Percentiles rank a stretch among this genome's conserved stretches.
phyloP scores from a whole-genome alignment of 2,113 vertebrate genomes.

The Muscicapa adusta region DNA sequence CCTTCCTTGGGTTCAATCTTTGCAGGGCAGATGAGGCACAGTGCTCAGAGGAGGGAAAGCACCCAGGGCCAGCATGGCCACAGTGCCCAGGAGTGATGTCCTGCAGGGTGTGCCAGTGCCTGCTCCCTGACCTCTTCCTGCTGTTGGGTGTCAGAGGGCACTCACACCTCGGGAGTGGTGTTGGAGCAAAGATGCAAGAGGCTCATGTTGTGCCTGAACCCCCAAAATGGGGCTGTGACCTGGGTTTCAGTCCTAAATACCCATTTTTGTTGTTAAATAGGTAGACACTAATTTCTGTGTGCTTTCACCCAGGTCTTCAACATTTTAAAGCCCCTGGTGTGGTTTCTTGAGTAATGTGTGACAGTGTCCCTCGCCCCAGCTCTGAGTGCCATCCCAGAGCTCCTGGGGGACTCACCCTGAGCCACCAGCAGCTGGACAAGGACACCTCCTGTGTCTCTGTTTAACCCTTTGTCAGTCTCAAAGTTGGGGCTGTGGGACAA shows the following conservation, averaged over 20 bases:
- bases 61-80: not conserved
- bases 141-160: rapidly evolving
- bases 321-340: rapidly evolving
- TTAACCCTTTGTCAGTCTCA: not conserved
- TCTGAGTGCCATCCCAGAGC: rapidly evolving
- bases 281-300: not conserved
- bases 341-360: not conserved
- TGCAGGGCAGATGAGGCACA: not conserved
- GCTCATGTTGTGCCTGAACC: not conserved
- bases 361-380: not conserved
- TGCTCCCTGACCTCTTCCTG: not conserved
- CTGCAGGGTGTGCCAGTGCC: rapidly evolving
- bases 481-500: not conserved
- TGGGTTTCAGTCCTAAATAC: not conserved
- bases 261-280: not conserved
- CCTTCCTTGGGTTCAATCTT: not conserved
- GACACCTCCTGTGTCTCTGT: rapidly evolving
- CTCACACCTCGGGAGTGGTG: not conserved
- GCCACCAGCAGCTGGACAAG: not conserved
- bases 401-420: not conserved
- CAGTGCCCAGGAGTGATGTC: not conserved
- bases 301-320: not conserved
- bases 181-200: rapidly evolving
- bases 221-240: not conserved
- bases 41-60: not conserved